Conservation (phyloP, 2,888 invertebrate species). For the Dryococelus australis region DNA sequence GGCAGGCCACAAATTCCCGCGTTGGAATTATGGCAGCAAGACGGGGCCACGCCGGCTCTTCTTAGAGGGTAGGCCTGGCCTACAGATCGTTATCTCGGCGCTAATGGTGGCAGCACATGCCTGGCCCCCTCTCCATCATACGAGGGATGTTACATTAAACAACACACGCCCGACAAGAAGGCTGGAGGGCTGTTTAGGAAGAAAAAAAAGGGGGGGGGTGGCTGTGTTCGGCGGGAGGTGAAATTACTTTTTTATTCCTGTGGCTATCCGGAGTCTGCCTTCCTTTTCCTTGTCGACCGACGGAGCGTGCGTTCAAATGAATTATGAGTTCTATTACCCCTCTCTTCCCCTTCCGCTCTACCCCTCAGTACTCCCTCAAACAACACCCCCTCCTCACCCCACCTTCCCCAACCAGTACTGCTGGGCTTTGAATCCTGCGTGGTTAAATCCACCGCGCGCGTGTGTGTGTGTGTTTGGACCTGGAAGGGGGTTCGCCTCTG, state of each 20-base stretch:
- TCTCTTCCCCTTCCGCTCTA: background rate
- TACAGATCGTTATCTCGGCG: conserved; percentile 1
- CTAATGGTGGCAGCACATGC: conserved; percentile 3
- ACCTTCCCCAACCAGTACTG: background rate
- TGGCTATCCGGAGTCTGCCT: background rate
- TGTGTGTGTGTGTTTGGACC: background rate
- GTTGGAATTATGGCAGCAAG: background rate
- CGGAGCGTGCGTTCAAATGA: background rate
- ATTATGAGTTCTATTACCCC: conserved; percentile 1
- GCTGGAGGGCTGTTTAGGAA: background rate
- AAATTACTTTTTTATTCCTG: background rate
- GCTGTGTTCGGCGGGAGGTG: background rate
- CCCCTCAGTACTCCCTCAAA: background rate
- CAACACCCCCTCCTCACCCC: no score
- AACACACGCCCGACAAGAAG: background rate
- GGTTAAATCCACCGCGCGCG: background rate
- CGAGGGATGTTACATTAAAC: conserved; percentile 5
- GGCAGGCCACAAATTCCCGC: background rate
- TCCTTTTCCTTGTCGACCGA: background rate
- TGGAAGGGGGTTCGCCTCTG: background rate
- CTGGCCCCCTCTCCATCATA: background rate
- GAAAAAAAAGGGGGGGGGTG: background rate
- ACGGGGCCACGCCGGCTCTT: background rate
- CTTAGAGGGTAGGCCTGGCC: background rate
- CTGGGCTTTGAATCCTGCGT: background rate